Evolutionary conservation across 92 coral and sea anemone genomes (phyloP).

Genomic region (Ricordea florida): DNA sequence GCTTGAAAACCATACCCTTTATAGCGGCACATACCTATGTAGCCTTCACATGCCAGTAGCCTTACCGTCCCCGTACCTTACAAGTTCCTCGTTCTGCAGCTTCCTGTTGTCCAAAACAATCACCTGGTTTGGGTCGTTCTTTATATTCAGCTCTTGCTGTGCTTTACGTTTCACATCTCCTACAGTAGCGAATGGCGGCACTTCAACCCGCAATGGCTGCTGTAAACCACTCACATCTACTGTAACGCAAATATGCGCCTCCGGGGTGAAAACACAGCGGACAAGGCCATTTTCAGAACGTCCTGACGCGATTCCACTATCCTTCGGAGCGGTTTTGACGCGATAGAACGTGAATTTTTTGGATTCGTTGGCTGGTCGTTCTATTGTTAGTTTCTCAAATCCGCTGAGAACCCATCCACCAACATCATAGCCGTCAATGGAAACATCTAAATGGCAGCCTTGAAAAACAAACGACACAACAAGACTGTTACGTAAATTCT

Average conservation of each 20-base stretch:
- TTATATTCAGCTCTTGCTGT: not conserved
- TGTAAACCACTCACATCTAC: not conserved
- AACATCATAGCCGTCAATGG: slow-evolving; percentile 50
- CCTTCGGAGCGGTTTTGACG: slow-evolving; percentile 38
- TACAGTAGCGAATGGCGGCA: slow-evolving; percentile 15
- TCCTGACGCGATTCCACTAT: slow-evolving; percentile 34
- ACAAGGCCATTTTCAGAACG: slow-evolving; percentile 4
- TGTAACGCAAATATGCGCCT: not conserved
- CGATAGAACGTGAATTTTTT: slow-evolving; percentile 52
- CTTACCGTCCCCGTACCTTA: not conserved
- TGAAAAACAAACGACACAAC: not conserved
- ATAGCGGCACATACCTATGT: no score
- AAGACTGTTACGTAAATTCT: no score
- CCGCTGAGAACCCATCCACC: slow-evolving; percentile 46
- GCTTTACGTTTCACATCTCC: slow-evolving; percentile 12
- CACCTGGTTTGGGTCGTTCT: slow-evolving; percentile 8
- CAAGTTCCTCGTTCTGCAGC: not conserved
- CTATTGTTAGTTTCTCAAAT: slow-evolving; percentile 17
- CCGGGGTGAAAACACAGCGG: not conserved
- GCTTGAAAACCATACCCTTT: no score
- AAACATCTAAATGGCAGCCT: slow-evolving; percentile 45
- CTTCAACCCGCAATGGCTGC: not conserved
- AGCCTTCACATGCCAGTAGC: not conserved
- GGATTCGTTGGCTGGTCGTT: slow-evolving; percentile 34
- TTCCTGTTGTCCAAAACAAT: not conserved